Conservation (phyloP, 2,113 vertebrate genomes). For the Gorilla gorilla region DNA sequence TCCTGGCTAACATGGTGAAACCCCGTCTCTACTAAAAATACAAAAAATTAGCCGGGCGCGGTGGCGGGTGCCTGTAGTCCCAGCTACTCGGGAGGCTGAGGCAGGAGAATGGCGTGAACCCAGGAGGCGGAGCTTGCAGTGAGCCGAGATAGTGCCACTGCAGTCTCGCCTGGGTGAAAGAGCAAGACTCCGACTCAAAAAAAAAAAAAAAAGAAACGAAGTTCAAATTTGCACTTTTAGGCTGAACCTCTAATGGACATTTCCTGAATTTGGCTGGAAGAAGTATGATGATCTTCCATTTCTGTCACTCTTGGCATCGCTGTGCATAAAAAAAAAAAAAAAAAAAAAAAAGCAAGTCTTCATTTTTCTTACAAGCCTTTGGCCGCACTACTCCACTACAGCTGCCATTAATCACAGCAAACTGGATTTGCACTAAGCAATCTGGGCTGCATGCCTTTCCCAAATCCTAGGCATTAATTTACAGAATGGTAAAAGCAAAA, state of each 20-base stretch:
- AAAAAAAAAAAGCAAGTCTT: slow-evolving; percentile 78
- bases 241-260: background rate
- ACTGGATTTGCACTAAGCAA: slow-evolving; percentile 58
- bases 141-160: too few relatives aligned
- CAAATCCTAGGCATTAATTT: slow-evolving; percentile 39
- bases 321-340: background rate
- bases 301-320: slow-evolving; percentile 80
- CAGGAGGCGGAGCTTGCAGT: too few relatives aligned
- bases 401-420: slow-evolving; percentile 84
- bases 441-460: slow-evolving; percentile 54
- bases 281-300: slow-evolving; percentile 5
- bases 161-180: too few relatives aligned
- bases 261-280: slow-evolving; percentile 36
- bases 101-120: too few relatives aligned
- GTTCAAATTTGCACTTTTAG: slow-evolving; percentile 5
- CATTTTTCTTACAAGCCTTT: slow-evolving; percentile 81
- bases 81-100: too few relatives aligned
- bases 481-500: background rate
- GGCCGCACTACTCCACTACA: slow-evolving; percentile 77
- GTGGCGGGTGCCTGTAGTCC: too few relatives aligned
- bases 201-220: background rate
- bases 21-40: too few relatives aligned
- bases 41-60: too few relatives aligned
- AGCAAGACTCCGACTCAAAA: too few relatives aligned
- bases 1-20: too few relatives aligned